Base-by-base conservation (phyloP, 1,140 invertebrate species). In the Ceratitis capitata region DNA sequence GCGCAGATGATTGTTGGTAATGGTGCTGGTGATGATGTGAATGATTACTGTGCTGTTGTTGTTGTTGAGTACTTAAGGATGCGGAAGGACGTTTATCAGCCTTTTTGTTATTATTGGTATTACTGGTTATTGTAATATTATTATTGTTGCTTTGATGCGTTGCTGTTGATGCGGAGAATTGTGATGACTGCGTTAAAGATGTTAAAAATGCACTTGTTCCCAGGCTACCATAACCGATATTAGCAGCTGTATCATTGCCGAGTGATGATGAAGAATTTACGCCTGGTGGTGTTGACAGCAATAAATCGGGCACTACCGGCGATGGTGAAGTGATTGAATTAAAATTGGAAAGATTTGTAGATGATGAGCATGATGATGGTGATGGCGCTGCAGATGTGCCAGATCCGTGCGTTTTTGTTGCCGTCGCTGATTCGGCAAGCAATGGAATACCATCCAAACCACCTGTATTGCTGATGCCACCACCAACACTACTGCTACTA, bases 321-420 rank as follows among this genome's bases (percentile, higher is more conserved):
- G 90, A 91, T 23, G 90, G 90, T 35, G 90, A 91, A 29, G 90
- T 91, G 51, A 91, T 91, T 56, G 90, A 91, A 85, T 91, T 91
- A 35, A 91, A 89, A 61, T 91, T 91, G 32, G 90, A 91, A 84
- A 91, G 29, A 78, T 88, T 90, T 47, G 90, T 89, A 23, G 90
- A 89, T 29, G 89, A 88, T 45, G 89, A 89, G 84, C 89, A 90
- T 26, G 89, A 88, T 82, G 89, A 89, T 2, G 88, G 88, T 29
- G 89, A 90, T 29, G 89, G 49, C 9, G 49, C 49, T 32, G 85
- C 53, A 32, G 85, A 84, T 7, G 47, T n/a, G 6, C 49, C 19
- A 16, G 84, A 53, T 35, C 35, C 78, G 47, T 49, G 45, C n/a
- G 74, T 51, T 74, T 53, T 16, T 12, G 84, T 10, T 29, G 84